Evolutionary conservation across 2,797 vertebrate genomes (phyloP).

Genomic region (Megalops cyprinoides): DNA sequence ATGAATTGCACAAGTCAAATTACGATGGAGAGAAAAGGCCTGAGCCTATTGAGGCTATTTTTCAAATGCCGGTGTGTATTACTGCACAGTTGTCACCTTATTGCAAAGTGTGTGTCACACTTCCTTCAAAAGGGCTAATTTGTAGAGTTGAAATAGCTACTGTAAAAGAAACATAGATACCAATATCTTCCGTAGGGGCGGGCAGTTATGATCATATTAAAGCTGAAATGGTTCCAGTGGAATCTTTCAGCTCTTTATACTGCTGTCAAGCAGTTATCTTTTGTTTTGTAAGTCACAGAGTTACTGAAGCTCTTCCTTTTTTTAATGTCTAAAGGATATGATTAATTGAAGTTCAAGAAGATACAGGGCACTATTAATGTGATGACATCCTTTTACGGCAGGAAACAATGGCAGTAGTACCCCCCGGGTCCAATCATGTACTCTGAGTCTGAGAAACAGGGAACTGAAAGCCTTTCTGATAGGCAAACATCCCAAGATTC

Average conservation of each 20-base stretch:
- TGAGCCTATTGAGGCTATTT: background rate
- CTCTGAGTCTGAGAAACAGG: slow-evolving; percentile 56
- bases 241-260: slow-evolving; percentile 32
- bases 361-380: slow-evolving; percentile 67
- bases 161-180: slow-evolving; percentile 19
- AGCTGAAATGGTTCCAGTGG: slow-evolving; percentile 20
- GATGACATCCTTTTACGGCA: slow-evolving; percentile 71
- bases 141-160: slow-evolving; percentile 21
- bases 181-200: slow-evolving; percentile 25
- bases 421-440: slow-evolving; percentile 63
- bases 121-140: slow-evolving; percentile 20
- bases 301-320: slow-evolving; percentile 53
- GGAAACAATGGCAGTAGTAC: slow-evolving; percentile 68
- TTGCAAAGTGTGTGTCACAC: slow-evolving; percentile 25
- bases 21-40: too few species aligned
- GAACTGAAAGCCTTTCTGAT: slow-evolving; percentile 48
- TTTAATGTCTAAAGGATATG: slow-evolving; percentile 62
- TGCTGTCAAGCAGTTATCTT: slow-evolving; percentile 47
- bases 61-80: slow-evolving; percentile 17
- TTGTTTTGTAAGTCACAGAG: slow-evolving; percentile 56
- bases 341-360: slow-evolving; percentile 70
- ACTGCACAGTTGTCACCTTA: slow-evolving; percentile 14
- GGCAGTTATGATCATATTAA: slow-evolving; percentile 25
- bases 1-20: too few species aligned
- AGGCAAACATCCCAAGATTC: slow-evolving; percentile 36